Evolutionary conservation across 2,797 vertebrate species (phyloP), one percentile per base, ranked within the genome.

Genomic region (Scarus forsteni): DNA sequence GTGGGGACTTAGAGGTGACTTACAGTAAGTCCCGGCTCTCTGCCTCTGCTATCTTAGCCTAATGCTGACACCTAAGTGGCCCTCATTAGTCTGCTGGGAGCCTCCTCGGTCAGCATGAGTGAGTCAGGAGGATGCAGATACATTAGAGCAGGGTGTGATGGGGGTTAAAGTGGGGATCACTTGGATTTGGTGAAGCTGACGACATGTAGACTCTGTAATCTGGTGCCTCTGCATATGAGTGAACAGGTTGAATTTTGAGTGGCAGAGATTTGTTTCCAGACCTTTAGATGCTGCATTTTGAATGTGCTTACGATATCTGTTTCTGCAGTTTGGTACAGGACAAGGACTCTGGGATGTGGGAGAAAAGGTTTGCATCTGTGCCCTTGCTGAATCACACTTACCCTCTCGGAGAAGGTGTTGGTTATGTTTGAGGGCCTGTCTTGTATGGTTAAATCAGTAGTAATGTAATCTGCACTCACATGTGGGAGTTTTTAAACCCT

Each of bases 71-170:
- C 77, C 88, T 91, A 84, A 91, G 88, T 89, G 89, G 81, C 72
- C 88, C 83, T 92, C 89, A 85, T 92, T 89, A 78, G 84, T 79
- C 78, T 7, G 84, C 85, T 83, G 89, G 89, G 80, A 87, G 83
- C 75, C 75, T 59, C 66, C 74, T 39, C 62, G 67, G 76, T 84
- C 76, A 85, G 75, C 70, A 73, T n/a, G 66, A 71, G 72, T 55
- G 73, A 76, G 76, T 15, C 57, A 68, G 58, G 50, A 55, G 69
- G 74, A 79, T 70, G 73, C 77, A 73, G 75, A 77, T 60, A 48
- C 68, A 54, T 75, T 38, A 64, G 60, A 78, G 46, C 62, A 60
- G 55, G 69, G 53, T 70, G 63, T 19, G 51, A 51, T 53, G 62
- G 43, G 69, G 66, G 79, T 73, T 81, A 84, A 80, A 86, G 75